A percentile compares a stretch with the other conserved stretches of the same genome.
phyloP scores from a whole-genome alignment of 2,797 vertebrate species.

The Hippopotamyrus pictus region DNA sequence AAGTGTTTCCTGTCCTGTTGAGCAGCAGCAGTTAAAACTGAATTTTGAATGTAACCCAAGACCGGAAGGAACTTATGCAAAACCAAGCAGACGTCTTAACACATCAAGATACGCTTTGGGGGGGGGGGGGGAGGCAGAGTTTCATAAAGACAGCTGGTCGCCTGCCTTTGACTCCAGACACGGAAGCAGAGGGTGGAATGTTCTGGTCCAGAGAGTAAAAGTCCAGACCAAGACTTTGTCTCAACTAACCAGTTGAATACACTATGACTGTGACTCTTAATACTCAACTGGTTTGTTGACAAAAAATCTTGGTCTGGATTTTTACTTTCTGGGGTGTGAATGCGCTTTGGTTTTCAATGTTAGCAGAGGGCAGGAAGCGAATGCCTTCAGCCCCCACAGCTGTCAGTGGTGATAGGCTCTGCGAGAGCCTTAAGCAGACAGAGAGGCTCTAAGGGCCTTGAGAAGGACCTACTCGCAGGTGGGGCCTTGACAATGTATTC shows the following conservation, averaged over 20 bases:
- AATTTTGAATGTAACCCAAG: neutral
- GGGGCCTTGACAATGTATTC: neutral
- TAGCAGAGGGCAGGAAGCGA: neutral
- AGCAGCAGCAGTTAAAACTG: neutral
- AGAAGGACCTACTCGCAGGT: neutral
- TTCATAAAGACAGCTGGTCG: neutral
- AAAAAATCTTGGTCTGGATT: neutral
- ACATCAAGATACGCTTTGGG: neutral
- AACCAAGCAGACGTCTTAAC: neutral
- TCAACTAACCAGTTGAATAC: neutral
- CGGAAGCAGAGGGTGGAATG: neutral
- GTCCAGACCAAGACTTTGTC: neutral
- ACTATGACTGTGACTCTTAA: neutral
- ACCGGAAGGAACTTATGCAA: neutral
- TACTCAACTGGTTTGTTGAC: neutral
- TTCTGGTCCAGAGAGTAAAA: neutral
- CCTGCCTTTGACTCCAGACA: neutral
- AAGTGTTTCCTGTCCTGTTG: neutral
- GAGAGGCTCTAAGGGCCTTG: neutral
- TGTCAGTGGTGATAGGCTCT: neutral
- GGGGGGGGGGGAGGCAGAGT: neutral
- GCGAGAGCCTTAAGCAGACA: neutral
- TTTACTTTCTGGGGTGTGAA: neutral
- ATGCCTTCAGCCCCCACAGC: neutral
- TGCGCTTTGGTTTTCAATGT: neutral